Conservation (phyloP, 2,113 vertebrate genomes). For the Etia nguti region DNA sequence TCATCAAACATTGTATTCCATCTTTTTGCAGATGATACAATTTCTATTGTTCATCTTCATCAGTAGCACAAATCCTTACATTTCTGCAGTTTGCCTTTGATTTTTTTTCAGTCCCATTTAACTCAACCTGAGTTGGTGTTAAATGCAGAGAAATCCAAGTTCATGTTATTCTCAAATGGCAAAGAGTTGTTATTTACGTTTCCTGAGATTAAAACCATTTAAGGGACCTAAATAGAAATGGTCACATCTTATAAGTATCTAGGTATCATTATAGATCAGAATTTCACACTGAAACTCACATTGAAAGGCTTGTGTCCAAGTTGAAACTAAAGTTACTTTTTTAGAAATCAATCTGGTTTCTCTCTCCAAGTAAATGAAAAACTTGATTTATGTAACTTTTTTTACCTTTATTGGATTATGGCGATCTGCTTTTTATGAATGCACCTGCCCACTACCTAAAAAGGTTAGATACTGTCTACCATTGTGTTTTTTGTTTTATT, state of each 20-base stretch:
- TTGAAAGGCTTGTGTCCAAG: not conserved
- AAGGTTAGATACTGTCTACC: not conserved
- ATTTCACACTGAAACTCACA: not conserved
- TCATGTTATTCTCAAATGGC: not conserved
- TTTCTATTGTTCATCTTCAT: not conserved
- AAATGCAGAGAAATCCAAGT: not conserved
- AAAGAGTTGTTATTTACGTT: not conserved
- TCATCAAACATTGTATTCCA: not conserved
- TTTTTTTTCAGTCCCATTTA: not conserved
- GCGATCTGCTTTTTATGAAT: not conserved
- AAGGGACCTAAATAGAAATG: not conserved
- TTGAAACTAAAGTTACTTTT: not conserved
- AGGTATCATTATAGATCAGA: not conserved
- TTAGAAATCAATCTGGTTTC: fast-evolving
- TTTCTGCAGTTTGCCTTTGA: not conserved
- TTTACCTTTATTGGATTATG: not conserved
- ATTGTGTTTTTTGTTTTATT: not conserved
- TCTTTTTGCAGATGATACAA: not conserved
- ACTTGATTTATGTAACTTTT: not conserved
- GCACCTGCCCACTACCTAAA: not conserved
- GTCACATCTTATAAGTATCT: not conserved
- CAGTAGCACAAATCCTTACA: not conserved
- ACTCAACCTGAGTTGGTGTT: not conserved
- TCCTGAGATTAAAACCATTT: not conserved
- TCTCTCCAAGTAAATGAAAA: not conserved